Evolutionary conservation across 2,113 vertebrate genomes (phyloP).

Genomic region (Himantopus leucocephalus): DNA sequence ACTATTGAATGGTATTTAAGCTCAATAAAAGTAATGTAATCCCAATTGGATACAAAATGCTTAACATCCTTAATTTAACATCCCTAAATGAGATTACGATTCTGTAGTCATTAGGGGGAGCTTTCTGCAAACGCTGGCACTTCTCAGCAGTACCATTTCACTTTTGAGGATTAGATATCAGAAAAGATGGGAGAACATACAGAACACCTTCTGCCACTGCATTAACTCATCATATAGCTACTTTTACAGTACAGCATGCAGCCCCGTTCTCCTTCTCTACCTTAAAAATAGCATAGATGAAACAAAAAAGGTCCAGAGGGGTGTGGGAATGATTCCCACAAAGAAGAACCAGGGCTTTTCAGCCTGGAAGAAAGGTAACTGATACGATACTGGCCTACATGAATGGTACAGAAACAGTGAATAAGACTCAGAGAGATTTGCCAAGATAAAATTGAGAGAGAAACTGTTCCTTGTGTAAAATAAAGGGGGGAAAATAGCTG

Average conservation of each 20-base stretch:
- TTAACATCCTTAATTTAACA: not conserved
- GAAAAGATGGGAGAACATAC: not conserved
- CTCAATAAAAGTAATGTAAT: not conserved
- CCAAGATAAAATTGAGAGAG: not conserved
- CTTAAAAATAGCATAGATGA: not conserved
- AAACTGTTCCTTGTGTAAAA: not conserved
- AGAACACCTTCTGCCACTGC: not conserved
- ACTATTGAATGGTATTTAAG: not conserved
- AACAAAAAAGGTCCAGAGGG: not conserved
- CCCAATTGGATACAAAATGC: not conserved
- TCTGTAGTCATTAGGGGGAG: not conserved
- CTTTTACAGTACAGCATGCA: not conserved
- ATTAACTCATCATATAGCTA: not conserved
- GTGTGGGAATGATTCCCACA: not conserved
- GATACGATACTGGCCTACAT: not conserved
- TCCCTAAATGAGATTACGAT: not conserved
- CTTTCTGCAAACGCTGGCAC: not conserved
- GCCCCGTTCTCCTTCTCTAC: not conserved
- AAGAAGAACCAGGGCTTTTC: not conserved
- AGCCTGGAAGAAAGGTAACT: not conserved
- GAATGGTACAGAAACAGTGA: not conserved
- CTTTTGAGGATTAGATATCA: not conserved
- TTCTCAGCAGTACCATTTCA: not conserved
- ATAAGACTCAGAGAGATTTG: not conserved
- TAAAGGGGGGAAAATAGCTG: not conserved